Base-by-base conservation (phyloP, 2,888 invertebrate genomes). In the Saturnia japonica region DNA sequence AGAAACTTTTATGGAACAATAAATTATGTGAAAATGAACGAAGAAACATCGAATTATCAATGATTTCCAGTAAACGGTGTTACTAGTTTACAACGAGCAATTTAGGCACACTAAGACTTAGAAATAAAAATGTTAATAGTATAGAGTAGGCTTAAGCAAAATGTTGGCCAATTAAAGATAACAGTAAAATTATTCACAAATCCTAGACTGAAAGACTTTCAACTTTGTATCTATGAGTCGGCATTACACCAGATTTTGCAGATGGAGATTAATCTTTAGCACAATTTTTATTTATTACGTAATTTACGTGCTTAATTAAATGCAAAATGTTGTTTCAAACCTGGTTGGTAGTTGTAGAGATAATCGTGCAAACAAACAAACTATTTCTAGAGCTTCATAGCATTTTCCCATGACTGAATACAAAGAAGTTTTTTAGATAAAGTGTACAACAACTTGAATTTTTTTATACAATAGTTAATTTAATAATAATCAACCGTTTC, bases 401-500 rank as follows among this genome's bases (percentile, higher is more conserved):
- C 57, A 28, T 60, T 14, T 28, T 1, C 1, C 1, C 0, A 57
- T 25, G 2, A 25, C 22, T 25, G 57, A 25, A 16, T 22, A 42
- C 14, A 22, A 47, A 54, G 6, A 43, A 57, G 57, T 8, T 54
- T 54, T n/a, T 6, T 51, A 51, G n/a, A 54, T 22, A 22, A 12
- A 57, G 19, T 47, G 47, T 47, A 19, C 47, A 47, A 47, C 54
- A 54, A 2, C n/a, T 22, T 22, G 22, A n/a, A 11, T 11, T 7
- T n/a, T n/a, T 1, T 51, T 51, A n/a, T 71, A 68, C 71, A 68
- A 69, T 73, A 28, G 34, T 28, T 74, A 75, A 67, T 76, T 74
- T 69, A 72, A 74, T 75, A 73, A 75, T 75, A 76, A 72, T 74
- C 72, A 60, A 69, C 69, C 72, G 72, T 69, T 78, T 74, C 76